Evolutionary conservation across 1,140 invertebrate genomes (phyloP).

Genomic region (Anastrepha obliqua): DNA sequence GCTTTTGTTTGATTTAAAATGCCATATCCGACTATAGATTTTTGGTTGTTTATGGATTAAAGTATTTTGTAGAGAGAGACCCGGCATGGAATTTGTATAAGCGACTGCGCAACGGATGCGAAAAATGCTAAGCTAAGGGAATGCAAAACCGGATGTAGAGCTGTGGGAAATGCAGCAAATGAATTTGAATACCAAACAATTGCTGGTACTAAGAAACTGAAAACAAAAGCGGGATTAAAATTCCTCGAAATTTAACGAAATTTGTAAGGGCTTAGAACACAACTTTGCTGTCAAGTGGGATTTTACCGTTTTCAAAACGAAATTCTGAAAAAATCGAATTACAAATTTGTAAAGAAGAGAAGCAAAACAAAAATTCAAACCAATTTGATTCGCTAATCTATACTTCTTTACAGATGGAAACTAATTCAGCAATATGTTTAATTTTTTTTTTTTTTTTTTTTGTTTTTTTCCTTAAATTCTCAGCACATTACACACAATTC

Average conservation of each 20-base stretch:
- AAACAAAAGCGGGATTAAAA: too few relatives aligned
- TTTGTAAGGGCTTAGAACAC: too few relatives aligned
- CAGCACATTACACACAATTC: neutral
- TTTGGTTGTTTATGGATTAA: constrained; percentile 32
- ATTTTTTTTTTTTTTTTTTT: too few relatives aligned
- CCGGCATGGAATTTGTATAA: neutral
- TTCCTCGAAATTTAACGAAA: too few relatives aligned
- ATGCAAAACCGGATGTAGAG: constrained; percentile 16
- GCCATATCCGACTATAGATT: constrained; percentile 45
- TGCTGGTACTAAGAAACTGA: neutral
- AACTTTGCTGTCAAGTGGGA: too few relatives aligned
- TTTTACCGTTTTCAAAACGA: too few relatives aligned
- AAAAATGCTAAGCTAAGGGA: neutral
- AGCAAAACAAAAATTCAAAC: neutral
- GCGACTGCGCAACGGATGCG: neutral
- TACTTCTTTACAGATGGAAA: neutral
- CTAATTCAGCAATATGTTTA: neutral
- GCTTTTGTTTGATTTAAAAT: constrained; percentile 27
- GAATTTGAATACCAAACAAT: neutral
- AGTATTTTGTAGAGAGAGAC: neutral
- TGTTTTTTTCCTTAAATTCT: neutral
- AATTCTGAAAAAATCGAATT: too few relatives aligned
- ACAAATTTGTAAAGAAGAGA: too few relatives aligned
- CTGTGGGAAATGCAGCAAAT: constrained; percentile 23
- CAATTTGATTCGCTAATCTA: neutral